phyloP scores from a whole-genome alignment of 2,113 vertebrate genomes.

The Takifugu bimaculatus region DNA sequence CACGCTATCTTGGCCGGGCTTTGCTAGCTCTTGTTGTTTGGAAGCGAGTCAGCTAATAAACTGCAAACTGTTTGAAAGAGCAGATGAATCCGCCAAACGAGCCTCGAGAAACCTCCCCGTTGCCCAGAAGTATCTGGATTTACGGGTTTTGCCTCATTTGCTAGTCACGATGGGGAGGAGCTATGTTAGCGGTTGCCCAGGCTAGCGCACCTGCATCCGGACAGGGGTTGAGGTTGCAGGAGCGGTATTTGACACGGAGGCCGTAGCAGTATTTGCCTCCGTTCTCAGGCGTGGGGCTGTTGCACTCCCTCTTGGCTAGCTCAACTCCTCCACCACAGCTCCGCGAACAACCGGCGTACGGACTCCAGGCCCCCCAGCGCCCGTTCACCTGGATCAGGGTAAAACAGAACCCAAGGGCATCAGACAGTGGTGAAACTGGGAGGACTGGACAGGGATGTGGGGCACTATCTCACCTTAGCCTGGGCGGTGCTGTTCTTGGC shows the following conservation, averaged over 20 bases:
- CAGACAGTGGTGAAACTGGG: too few relatives aligned
- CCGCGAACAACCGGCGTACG: conserved; percentile 84
- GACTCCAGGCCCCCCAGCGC: conserved; percentile 88
- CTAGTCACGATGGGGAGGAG: too few relatives aligned
- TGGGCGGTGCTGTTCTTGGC: conserved; percentile 80
- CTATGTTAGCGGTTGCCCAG: background rate
- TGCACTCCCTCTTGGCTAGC: conserved; percentile 85
- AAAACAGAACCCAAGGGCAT: background rate
- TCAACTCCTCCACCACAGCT: conserved; percentile 90
- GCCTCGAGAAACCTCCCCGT: too few relatives aligned
- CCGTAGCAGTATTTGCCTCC: conserved; percentile 93
- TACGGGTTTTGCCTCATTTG: too few relatives aligned
- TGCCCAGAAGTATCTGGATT: too few relatives aligned
- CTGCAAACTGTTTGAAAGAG: too few relatives aligned
- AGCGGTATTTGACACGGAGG: conserved; percentile 87
- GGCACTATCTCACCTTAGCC: conserved; percentile 74
- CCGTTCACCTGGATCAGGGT: conserved; percentile 83
- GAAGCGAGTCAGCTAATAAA: too few relatives aligned
- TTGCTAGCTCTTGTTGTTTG: too few relatives aligned
- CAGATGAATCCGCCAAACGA: too few relatives aligned
- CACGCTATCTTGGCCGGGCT: too few relatives aligned
- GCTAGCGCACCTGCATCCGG: conserved; percentile 76
- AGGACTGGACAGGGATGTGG: background rate
- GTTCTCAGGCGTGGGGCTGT: conserved; percentile 81
- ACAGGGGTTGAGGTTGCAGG: conserved; percentile 86